Conservation (phyloP, 2,113 vertebrate species). For the Poecile atricapillus region DNA sequence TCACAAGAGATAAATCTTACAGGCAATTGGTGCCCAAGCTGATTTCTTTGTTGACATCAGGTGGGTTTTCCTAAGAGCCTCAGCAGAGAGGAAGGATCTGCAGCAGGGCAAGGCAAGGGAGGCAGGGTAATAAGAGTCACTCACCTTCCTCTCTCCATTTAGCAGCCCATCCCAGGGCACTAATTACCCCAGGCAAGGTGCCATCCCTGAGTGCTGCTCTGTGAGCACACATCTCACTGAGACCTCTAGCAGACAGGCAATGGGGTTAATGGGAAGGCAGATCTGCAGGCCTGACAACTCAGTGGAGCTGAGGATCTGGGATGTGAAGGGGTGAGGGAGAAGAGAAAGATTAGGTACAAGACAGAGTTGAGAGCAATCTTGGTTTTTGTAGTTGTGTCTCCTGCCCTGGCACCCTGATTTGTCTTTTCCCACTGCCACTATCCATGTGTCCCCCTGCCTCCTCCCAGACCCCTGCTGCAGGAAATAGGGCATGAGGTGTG, state of each 20-base stretch:
- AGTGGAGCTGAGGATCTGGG: background rate
- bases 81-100: background rate
- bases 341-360: background rate
- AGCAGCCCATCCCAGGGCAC: background rate
- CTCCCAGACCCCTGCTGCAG: background rate
- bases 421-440: background rate
- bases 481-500: background rate
- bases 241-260: background rate
- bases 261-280: background rate
- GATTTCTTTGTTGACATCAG: background rate
- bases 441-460: background rate
- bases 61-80: background rate
- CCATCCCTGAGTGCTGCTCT: background rate
- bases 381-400: background rate
- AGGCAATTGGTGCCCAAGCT: background rate
- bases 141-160: background rate
- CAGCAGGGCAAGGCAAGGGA: background rate
- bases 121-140: background rate
- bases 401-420: background rate
- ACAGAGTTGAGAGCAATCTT: background rate
- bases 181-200: background rate
- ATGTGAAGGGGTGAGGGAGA: background rate
- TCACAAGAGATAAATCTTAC: background rate
- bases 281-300: accelerated
- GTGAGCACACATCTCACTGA: background rate